phyloP scores from a whole-genome alignment of 2,888 invertebrate genomes.

The Drosophila seclusa region DNA sequence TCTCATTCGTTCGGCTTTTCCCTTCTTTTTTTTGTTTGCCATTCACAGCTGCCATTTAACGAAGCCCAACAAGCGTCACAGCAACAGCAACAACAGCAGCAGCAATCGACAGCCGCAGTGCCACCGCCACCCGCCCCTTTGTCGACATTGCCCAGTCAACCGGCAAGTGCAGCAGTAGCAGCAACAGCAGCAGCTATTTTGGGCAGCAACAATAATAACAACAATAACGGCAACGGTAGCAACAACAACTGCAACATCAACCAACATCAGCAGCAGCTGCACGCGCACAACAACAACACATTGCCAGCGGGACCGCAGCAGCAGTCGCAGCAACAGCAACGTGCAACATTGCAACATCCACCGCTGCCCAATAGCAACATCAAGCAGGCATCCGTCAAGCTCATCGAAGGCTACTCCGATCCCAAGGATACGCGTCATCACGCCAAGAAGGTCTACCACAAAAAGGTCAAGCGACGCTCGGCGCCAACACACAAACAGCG shows the following conservation, averaged over 20 bases:
- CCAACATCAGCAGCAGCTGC: conserved; percentile 64
- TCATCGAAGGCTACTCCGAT: conserved; percentile 85
- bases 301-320: conserved; percentile 59
- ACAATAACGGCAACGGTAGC: conserved; percentile 34
- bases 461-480: conserved; percentile 82
- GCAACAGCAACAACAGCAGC: conserved; percentile 60
- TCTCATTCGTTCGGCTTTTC: conserved; percentile 19
- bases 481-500: conserved; percentile 68
- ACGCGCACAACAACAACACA: conserved; percentile 67
- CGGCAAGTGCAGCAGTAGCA: conserved; percentile 55
- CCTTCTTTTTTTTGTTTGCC: conserved; percentile 15
- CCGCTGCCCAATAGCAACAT: conserved; percentile 81
- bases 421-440: conserved; percentile 84
- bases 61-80: conserved; percentile 77
- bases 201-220: conserved; percentile 44
- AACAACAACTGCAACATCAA: conserved; percentile 34
- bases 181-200: conserved; percentile 56
- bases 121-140: conserved; percentile 75
- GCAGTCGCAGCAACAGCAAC: conserved; percentile 60
- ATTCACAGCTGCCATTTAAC: conserved; percentile 73
- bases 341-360: conserved; percentile 71
- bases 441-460: conserved; percentile 83
- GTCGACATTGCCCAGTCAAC: conserved; percentile 74
- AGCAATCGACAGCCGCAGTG: conserved; percentile 41
- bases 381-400: conserved; percentile 83